Evolutionary conservation across 2,888 invertebrate genomes (phyloP), one percentile per base, ranked within the genome.

Genomic region (Mylabris sibirica): DNA sequence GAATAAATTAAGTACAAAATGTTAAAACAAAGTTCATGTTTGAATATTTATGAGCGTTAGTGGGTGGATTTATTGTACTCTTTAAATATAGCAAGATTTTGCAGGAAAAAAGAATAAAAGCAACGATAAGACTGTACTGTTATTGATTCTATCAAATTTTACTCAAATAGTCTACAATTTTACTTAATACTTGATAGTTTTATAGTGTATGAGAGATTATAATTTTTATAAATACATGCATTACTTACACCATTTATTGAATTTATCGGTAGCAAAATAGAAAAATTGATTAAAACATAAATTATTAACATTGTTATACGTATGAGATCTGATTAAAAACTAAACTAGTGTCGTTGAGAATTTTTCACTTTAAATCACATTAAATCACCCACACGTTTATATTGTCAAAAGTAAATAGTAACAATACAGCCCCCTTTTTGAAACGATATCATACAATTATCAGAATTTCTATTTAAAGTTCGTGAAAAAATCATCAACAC

Each of bases 381-480:
- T 12, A 49, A 49, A 49, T 49, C 49, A 49, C 49, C 49, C 49
- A 49, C 49, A n/a, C 49, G 3, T 49, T 49, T 17, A 49, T 49
- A 49, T 49, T 9, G 17, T 20, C 20, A 11, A 20, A 20, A 49
- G 9, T 49, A 22, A 9, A 20, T 49, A 20, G 49, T 9, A 20
- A 20, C 20, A 49, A 49, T 11, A 20, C 8, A 20, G 20, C n/a
- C n/a, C 3, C 17, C n/a, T 6, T 1, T n/a, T 44, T 44, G 44
- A n/a, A n/a, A 44, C 3, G 44, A n/a, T 44, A 4, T 30, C 8
- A 6, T 8, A 4, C 8, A 44, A 44, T 3, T 12, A 14, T 17
- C 17, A 5, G 1, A 14, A 5, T 44, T 17, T 44, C 4, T 8
- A 17, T 14, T 38, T 38, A n/a, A n/a, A n/a, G n/a, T n/a, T n/a